Conservation (phyloP, 1,140 invertebrate species). For the Caenorhabditis briggsae region DNA sequence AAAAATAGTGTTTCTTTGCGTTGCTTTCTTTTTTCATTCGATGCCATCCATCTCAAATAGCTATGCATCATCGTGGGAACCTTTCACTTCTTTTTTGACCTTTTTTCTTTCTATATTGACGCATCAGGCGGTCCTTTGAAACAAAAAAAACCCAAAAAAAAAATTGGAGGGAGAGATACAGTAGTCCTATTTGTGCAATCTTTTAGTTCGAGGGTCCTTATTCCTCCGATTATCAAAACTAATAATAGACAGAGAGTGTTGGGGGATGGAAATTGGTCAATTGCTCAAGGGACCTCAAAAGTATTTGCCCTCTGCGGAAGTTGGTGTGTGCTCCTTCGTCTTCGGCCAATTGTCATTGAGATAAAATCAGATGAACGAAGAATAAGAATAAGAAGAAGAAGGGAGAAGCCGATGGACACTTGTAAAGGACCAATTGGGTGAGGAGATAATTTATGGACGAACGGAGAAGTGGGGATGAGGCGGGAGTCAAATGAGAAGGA, state of each 20-base stretch:
- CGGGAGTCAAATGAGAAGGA: constrained; percentile 1
- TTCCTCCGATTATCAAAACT: constrained; percentile 51
- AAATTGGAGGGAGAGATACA: background rate
- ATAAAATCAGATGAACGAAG: constrained; percentile 47
- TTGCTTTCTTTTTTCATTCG: background rate
- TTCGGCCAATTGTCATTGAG: constrained; percentile 50
- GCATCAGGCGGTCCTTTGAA: constrained; percentile 2
- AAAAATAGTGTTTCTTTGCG: background rate
- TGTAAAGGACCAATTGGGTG: constrained; percentile 54
- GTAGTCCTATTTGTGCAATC: constrained; percentile 20
- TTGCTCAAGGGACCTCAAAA: constrained; percentile 50
- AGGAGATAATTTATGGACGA: constrained; percentile 53
- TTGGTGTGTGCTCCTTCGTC: background rate
- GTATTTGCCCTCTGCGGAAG: constrained; percentile 53
- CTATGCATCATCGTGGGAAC: constrained; percentile 54
- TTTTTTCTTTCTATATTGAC: background rate
- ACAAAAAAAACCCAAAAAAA: background rate
- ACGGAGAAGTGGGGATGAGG: background rate
- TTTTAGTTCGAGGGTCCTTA: constrained; percentile 19
- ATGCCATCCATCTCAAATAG: constrained; percentile 33
- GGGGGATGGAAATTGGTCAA: background rate
- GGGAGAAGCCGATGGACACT: constrained; percentile 20
- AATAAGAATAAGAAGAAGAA: background rate
- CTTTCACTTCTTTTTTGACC: constrained; percentile 25
- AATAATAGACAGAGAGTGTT: background rate